Conservation (phyloP, 2,797 vertebrate species). For the Pangasius mekongensis region DNA sequence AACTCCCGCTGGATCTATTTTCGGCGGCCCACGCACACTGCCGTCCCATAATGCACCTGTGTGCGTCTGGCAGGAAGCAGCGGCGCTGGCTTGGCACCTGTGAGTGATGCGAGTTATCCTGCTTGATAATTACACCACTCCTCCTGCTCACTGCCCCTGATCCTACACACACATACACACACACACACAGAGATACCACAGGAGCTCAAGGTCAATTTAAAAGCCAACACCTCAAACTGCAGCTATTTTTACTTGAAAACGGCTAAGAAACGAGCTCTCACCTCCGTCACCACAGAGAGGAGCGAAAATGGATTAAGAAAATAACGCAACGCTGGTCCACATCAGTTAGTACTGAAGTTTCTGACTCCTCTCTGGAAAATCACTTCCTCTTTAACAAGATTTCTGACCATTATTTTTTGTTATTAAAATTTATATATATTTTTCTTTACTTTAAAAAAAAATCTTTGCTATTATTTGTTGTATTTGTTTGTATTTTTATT, state of each 20-base stretch:
- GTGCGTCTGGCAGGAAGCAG: conserved; percentile 69
- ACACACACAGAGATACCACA: conserved; percentile 18
- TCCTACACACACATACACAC: neutral
- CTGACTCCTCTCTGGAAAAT: neutral
- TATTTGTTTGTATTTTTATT: neutral
- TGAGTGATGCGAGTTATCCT: conserved; percentile 53
- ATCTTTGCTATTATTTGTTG: neutral
- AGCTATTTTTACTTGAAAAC: conserved; percentile 44
- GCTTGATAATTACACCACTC: conserved; percentile 68
- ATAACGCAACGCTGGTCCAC: neutral
- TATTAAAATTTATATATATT: neutral
- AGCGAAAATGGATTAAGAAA: neutral
- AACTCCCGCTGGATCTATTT: conserved; percentile 64
- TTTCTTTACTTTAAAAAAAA: neutral
- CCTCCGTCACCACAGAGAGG: neutral
- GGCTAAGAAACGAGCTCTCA: neutral
- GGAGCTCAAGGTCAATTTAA: conserved; percentile 47
- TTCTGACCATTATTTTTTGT: neutral
- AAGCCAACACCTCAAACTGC: conserved; percentile 34
- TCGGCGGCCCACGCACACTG: conserved; percentile 38
- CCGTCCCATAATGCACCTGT: conserved; percentile 65
- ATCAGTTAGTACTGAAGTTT: neutral
- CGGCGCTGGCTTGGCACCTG: conserved; percentile 64
- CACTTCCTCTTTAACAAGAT: neutral
- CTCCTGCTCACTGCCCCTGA: conserved; percentile 55